phyloP scores from a whole-genome alignment of 2,888 invertebrate genomes.

The Tetropium fuscum region DNA sequence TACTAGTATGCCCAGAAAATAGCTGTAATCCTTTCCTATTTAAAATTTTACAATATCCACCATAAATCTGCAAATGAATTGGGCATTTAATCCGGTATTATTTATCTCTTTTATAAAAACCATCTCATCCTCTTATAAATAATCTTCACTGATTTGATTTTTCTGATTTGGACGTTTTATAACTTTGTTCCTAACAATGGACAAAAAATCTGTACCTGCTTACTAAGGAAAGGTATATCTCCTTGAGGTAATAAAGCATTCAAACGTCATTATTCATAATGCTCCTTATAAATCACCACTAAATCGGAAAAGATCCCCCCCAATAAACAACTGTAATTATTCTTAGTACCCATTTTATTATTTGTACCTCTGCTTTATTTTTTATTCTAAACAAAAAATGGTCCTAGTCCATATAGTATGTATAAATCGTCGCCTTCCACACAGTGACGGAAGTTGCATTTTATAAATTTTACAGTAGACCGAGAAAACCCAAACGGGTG shows the following conservation, averaged over 20 bases:
- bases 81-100: background rate
- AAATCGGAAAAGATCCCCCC: slow-evolving; percentile 19
- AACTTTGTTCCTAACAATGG: background rate
- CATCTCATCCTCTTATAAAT: background rate
- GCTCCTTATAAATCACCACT: slow-evolving; percentile 27
- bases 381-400: no score
- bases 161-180: background rate
- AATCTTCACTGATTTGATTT: background rate
- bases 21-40: background rate
- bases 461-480: no score
- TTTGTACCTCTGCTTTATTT: no score
- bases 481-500: no score
- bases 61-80: background rate
- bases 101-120: no score
- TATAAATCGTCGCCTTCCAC: no score
- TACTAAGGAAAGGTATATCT: background rate
- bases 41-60: background rate
- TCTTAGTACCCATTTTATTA: no score
- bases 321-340: slow-evolving; percentile 3
- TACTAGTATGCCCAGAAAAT: no score
- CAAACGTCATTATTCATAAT: slow-evolving; percentile 13
- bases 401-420: no score
- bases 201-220: slow-evolving; percentile 23
- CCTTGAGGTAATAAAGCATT: slow-evolving; percentile 20
- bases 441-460: no score